phyloP scores from a whole-genome alignment of 2,113 vertebrate genomes.

The Tamias sibiricus region DNA sequence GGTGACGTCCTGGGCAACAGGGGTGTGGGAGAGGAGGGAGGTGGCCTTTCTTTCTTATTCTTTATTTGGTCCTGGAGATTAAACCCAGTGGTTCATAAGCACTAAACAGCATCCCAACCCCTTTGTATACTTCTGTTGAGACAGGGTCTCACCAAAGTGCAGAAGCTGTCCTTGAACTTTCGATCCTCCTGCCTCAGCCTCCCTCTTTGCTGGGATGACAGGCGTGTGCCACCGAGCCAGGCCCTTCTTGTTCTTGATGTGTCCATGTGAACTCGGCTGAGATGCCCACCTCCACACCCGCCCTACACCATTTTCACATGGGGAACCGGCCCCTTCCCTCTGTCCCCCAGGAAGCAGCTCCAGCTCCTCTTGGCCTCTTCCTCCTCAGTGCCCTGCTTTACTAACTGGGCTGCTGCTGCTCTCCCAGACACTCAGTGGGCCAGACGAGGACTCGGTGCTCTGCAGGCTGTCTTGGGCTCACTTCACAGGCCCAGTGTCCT shows the following conservation, averaged over 20 bases:
- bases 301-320: not conserved
- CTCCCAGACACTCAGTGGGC: not conserved
- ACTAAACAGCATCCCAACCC: too few species aligned
- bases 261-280: not conserved
- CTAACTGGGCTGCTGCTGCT: too few species aligned
- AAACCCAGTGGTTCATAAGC: too few species aligned
- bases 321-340: accelerated
- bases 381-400: not conserved
- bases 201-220: too few species aligned
- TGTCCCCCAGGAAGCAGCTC: accelerated
- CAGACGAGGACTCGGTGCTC: not conserved
- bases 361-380: not conserved
- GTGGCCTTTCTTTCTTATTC: not conserved
- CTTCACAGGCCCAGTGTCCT: too few species aligned
- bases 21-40: not conserved
- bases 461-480: not conserved
- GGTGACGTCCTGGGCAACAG: too few species aligned
- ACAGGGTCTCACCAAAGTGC: too few species aligned
- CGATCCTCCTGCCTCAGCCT: too few species aligned
- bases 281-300: too few species aligned
- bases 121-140: too few species aligned
- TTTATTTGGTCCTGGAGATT: not conserved
- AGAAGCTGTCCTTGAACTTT: too few species aligned
- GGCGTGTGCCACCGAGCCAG: too few species aligned
- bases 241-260: not conserved